These are phyloP conservation scores for Trichacis sp. DNA, from an alignment of 2,888 invertebrate species.

Conservation along the genomic window DNA sequence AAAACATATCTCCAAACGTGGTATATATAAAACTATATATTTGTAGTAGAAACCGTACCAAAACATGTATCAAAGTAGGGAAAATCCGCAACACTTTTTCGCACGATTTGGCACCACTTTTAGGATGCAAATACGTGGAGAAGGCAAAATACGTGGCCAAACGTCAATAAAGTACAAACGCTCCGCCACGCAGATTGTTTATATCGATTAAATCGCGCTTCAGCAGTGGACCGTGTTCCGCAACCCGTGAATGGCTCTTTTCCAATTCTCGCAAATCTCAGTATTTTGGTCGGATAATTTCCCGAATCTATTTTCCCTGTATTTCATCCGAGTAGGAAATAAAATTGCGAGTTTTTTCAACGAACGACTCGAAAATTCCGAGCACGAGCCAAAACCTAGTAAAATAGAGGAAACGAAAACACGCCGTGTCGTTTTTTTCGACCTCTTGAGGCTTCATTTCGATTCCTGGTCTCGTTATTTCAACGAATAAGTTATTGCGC, in stretches of 20 bases:
- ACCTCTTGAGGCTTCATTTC: neutral
- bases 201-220: conserved; percentile 7
- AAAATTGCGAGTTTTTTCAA: neutral
- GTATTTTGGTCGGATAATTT: neutral
- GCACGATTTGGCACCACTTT: conserved; percentile 1
- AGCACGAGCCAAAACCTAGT: neutral
- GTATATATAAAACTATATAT: neutral
- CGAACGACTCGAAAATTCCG: too few species aligned
- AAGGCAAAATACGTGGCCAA: conserved; percentile 3
- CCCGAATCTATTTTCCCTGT: neutral
- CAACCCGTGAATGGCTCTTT: neutral
- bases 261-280: conserved; percentile 4
- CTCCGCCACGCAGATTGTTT: conserved; percentile 5
- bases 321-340: neutral
- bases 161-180: conserved; percentile 3
- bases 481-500: neutral
- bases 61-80: neutral
- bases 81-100: conserved; percentile 3
- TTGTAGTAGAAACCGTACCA: neutral
- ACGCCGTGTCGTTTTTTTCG: too few species aligned
- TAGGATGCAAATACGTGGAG: conserved; percentile 1
- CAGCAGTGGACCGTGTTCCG: neutral
- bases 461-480: neutral
- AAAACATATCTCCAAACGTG: neutral
- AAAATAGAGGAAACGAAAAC: neutral